Evolutionary conservation across 1,140 invertebrate genomes (phyloP).

Genomic region (Brachionus rotundiformis): DNA sequence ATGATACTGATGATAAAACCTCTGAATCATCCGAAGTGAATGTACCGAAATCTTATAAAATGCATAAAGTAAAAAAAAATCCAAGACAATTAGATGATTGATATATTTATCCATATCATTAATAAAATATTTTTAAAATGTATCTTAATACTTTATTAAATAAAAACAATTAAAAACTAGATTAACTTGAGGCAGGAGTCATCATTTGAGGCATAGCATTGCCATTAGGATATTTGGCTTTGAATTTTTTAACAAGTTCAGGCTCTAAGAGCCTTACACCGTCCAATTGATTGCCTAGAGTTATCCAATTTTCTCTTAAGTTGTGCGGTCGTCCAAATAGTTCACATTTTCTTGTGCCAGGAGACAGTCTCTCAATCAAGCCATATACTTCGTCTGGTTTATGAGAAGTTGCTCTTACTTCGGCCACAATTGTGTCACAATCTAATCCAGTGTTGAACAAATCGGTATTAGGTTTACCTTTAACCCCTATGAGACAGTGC

Average conservation of each 20-base stretch:
- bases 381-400: conserved; percentile 98
- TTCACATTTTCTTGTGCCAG: conserved; percentile 92
- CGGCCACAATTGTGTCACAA: conserved; percentile 95
- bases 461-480: conserved; percentile 78
- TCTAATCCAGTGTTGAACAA: conserved; percentile 89
- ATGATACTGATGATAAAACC: not conserved
- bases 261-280: conserved; percentile 90
- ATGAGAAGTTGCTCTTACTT: conserved; percentile 92
- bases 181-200: not conserved
- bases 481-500: conserved; percentile 81
- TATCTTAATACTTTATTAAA: not conserved
- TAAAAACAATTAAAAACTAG: not conserved
- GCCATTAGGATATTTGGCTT: conserved; percentile 85
- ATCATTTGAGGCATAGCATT: conserved; percentile 3
- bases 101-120: not conserved
- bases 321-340: conserved; percentile 95
- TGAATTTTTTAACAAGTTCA: conserved; percentile 82
- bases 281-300: conserved; percentile 88
- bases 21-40: conserved; percentile 5
- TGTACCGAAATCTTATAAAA: not conserved
- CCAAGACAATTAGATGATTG: conserved; percentile 9
- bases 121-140: not conserved
- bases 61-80: not conserved
- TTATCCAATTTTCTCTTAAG: conserved; percentile 97
- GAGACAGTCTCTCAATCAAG: conserved; percentile 69